Conservation (phyloP, 2,113 vertebrate genomes). For the Sinocyclocheilus maitianheensis region DNA sequence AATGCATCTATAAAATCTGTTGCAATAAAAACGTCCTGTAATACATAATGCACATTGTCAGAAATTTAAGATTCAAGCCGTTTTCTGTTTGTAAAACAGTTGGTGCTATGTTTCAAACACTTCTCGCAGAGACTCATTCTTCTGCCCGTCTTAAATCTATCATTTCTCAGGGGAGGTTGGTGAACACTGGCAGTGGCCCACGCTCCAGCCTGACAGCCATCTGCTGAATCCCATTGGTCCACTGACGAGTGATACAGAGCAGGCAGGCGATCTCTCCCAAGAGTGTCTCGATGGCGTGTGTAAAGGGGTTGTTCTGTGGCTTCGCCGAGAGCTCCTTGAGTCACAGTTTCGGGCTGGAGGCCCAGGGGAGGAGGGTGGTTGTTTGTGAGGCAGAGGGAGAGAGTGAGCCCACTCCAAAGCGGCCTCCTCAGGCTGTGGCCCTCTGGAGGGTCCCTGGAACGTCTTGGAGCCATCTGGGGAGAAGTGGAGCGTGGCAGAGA, state of each 20-base stretch:
- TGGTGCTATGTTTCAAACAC: not conserved
- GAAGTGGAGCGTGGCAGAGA: slow-evolving; percentile 79
- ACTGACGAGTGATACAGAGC: slow-evolving; percentile 64
- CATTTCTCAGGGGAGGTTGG: slow-evolving; percentile 42
- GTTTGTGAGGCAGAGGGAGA: slow-evolving; percentile 57
- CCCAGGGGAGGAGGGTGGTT: slow-evolving; percentile 52
- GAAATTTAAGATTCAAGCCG: not conserved
- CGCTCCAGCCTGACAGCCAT: slow-evolving; percentile 67
- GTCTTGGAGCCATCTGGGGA: slow-evolving; percentile 79
- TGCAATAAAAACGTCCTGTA: not conserved
- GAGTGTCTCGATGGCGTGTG: slow-evolving; percentile 23
- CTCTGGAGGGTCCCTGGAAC: slow-evolving; percentile 76
- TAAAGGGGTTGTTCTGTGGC: slow-evolving; percentile 36
- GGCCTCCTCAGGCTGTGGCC: slow-evolving; percentile 72
- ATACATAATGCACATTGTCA: not conserved
- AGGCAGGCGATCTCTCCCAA: slow-evolving; percentile 47
- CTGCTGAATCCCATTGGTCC: slow-evolving; percentile 72
- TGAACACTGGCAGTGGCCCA: slow-evolving; percentile 68
- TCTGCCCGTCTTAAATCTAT: not conserved
- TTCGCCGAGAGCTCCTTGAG: slow-evolving; percentile 51
- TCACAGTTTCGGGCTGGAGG: slow-evolving; percentile 61
- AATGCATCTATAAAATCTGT: not conserved
- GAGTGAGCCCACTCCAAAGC: slow-evolving; percentile 63
- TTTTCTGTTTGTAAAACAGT: not conserved
- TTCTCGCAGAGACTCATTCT: not conserved